A percentile compares a stretch with the other conserved stretches of the same genome.
Evolutionary conservation across 2,797 vertebrate genomes (phyloP).

Genomic region (Rhabdophis nuchalis): DNA sequence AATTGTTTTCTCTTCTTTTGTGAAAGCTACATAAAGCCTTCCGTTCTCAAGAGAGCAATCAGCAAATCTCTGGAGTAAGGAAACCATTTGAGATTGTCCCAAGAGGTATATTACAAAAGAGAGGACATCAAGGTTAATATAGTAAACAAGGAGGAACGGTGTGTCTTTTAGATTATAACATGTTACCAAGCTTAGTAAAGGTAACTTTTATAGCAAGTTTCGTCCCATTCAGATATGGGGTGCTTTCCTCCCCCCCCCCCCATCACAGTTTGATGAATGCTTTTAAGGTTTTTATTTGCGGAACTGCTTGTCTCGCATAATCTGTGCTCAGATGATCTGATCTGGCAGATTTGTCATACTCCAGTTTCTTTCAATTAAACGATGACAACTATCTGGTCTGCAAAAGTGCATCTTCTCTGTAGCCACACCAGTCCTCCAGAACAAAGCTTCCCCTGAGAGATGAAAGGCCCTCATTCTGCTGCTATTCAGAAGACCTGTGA

Average conservation of each 20-base stretch:
- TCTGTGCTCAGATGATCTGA: not conserved
- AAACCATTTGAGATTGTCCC: not conserved
- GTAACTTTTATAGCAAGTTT: not conserved
- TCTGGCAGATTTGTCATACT: not conserved
- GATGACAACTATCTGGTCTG: not conserved
- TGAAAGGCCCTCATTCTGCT: not conserved
- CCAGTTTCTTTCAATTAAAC: not conserved
- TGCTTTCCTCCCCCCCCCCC: not conserved
- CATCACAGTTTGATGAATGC: not conserved
- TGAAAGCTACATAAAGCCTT: slow-evolving; percentile 21
- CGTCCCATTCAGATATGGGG: not conserved
- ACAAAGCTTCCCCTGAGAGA: not conserved
- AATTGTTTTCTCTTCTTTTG: not conserved
- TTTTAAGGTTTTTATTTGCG: not conserved
- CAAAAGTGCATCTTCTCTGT: not conserved
- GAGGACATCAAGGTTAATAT: slow-evolving; percentile 8
- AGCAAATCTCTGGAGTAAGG: slow-evolving; percentile 20
- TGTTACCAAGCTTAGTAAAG: not conserved
- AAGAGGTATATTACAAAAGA: not conserved
- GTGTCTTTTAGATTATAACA: not conserved
- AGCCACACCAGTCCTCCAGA: not conserved
- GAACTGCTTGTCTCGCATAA: not conserved
- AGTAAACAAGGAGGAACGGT: not conserved
- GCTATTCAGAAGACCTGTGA: not conserved
- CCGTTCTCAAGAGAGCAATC: slow-evolving; percentile 27